Evolutionary conservation across 2,888 invertebrate genomes (phyloP).

Genomic region (Brachyptera putata): DNA sequence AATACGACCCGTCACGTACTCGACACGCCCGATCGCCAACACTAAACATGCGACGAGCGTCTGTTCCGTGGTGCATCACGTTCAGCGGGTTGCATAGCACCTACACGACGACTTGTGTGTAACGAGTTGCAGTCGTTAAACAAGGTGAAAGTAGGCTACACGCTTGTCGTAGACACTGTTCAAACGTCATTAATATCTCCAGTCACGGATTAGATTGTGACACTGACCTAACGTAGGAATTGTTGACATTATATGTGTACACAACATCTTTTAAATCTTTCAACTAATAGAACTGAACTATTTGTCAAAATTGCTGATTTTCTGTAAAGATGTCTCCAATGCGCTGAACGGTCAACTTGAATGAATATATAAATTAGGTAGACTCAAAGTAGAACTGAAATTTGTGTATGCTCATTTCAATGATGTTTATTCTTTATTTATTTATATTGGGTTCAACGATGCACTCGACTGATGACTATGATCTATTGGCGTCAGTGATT

Average conservation of each 20-base stretch:
- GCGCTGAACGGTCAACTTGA: too few species aligned
- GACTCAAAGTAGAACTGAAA: too few species aligned
- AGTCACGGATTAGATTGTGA: neutral
- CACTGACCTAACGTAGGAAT: neutral
- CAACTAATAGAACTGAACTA: too few species aligned
- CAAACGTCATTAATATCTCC: neutral
- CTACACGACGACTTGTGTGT: neutral
- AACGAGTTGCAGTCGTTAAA: neutral
- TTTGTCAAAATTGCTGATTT: too few species aligned
- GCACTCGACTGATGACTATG: too few species aligned
- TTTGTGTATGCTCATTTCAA: too few species aligned
- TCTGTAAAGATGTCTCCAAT: too few species aligned
- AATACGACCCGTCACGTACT: neutral
- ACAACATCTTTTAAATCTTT: too few species aligned
- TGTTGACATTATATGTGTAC: neutral
- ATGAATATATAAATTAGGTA: too few species aligned
- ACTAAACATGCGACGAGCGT: neutral
- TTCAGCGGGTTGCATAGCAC: neutral
- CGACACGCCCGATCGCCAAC: neutral
- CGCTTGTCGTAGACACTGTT: neutral
- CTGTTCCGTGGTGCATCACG: neutral
- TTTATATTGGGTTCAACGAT: too few species aligned
- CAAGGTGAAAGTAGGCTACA: neutral
- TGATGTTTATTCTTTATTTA: too few species aligned
- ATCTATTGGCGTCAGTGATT: too few species aligned